A percentile compares a stretch with the other conserved stretches of the same genome.
Conservation (phyloP, 2,888 invertebrate species). For the Drosophila mayaguana region DNA sequence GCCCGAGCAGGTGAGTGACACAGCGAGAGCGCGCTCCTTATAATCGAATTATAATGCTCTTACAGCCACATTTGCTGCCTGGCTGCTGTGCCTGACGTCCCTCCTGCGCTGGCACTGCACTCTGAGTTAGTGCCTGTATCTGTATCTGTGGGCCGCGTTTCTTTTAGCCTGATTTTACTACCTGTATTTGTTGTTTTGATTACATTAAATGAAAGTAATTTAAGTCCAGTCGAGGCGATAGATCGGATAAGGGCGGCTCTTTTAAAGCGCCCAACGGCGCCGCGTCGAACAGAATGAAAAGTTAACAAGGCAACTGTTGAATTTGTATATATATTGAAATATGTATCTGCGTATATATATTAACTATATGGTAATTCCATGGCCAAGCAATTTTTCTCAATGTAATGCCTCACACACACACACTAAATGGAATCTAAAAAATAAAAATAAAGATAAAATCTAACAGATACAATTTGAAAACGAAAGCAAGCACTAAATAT, state of each 20-base stretch:
- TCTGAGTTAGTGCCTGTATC: slow-evolving; percentile 68
- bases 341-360: slow-evolving; percentile 24
- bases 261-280: slow-evolving; percentile 36
- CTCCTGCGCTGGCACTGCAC: slow-evolving; percentile 64
- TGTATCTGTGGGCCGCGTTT: slow-evolving; percentile 50
- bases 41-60: slow-evolving; percentile 10
- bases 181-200: background rate
- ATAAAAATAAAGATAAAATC: slow-evolving; percentile 7
- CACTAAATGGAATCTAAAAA: slow-evolving; percentile 25
- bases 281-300: slow-evolving; percentile 35
- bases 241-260: slow-evolving; percentile 17
- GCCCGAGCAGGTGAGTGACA: slow-evolving; percentile 51
- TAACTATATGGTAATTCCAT: slow-evolving; percentile 23
- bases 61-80: slow-evolving; percentile 59
- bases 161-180: slow-evolving; percentile 52
- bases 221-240: slow-evolving; percentile 29
- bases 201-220: slow-evolving; percentile 1
- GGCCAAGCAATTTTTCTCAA: slow-evolving; percentile 45
- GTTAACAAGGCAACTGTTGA: slow-evolving; percentile 73
- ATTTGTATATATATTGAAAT: slow-evolving; percentile 64
- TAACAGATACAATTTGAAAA: slow-evolving; percentile 37
- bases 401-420: slow-evolving; percentile 46
- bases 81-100: slow-evolving; percentile 58
- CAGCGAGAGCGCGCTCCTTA: background rate
- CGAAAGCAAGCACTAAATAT: slow-evolving; percentile 16